Evolutionary conservation across 2,888 invertebrate species (phyloP).

Genomic region (Drosophila sordidula): DNA sequence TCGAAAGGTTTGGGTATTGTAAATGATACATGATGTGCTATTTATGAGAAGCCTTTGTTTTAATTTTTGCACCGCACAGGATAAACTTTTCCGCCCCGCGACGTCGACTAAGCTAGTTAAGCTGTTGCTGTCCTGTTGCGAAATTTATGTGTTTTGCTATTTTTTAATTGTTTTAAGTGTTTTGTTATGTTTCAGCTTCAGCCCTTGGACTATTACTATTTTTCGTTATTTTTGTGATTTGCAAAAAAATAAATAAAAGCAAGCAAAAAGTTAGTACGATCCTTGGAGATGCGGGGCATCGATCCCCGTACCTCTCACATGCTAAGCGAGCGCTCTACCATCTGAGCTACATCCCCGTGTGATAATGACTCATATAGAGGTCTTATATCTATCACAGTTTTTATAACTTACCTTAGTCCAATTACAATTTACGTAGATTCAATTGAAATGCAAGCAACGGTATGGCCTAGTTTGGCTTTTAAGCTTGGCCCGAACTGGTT

Average conservation of each 20-base stretch:
- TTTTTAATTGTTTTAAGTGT: slow-evolving; percentile 84
- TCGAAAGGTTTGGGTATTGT: slow-evolving; percentile 48
- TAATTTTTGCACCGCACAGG: slow-evolving; percentile 70
- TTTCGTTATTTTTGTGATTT: neutral
- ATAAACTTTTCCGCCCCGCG: slow-evolving; percentile 56
- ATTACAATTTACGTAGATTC: slow-evolving; percentile 34
- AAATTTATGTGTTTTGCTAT: slow-evolving; percentile 82
- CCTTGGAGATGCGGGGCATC: slow-evolving; percentile 84
- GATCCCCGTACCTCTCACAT: slow-evolving; percentile 85
- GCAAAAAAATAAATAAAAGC: slow-evolving; percentile 1
- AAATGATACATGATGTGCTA: slow-evolving; percentile 84
- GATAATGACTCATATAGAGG: slow-evolving; percentile 8
- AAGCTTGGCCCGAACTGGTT: slow-evolving; percentile 61
- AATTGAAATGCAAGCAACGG: slow-evolving; percentile 58
- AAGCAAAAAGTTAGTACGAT: slow-evolving; percentile 23
- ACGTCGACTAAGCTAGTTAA: slow-evolving; percentile 65
- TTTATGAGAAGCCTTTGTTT: slow-evolving; percentile 83
- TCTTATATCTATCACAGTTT: slow-evolving; percentile 22
- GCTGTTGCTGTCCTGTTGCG: slow-evolving; percentile 38
- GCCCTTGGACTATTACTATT: slow-evolving; percentile 3
- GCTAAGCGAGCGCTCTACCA: slow-evolving; percentile 85
- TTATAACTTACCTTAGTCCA: slow-evolving; percentile 18
- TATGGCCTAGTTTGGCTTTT: slow-evolving; percentile 29
- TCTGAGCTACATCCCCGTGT: slow-evolving; percentile 85
- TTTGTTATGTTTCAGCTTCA: slow-evolving; percentile 62